Percentiles rank a stretch among this genome's conserved stretches.
phyloP scores from a whole-genome alignment of 2,888 invertebrate genomes.

The Acleris laterana region DNA sequence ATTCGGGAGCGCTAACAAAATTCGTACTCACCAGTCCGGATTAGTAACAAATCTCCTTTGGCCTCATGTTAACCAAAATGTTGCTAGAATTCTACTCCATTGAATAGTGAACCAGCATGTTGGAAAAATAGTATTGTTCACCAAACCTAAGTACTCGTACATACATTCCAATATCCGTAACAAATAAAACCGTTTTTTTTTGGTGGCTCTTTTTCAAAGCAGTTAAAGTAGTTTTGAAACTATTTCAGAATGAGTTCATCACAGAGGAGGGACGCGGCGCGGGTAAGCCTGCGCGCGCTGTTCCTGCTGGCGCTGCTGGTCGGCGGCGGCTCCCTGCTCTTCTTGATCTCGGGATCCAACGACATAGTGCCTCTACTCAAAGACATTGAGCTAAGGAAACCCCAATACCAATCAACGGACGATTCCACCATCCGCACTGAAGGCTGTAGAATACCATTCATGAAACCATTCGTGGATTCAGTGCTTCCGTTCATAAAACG shows the following conservation, averaged over 20 bases:
- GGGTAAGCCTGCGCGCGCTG: not conserved
- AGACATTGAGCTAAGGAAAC: constrained; percentile 44
- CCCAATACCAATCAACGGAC: not conserved
- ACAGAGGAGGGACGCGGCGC: not conserved
- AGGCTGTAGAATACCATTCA: constrained; percentile 86
- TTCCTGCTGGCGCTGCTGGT: constrained; percentile 4
- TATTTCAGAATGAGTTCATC: constrained; percentile 4
- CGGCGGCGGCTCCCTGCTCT: not conserved
- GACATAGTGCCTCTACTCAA: constrained; percentile 21
- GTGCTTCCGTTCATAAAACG: constrained; percentile 73
- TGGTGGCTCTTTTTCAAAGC: no score
- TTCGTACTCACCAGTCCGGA: no score
- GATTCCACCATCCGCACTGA: constrained; percentile 73
- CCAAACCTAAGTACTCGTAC: no score
- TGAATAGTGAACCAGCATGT: no score
- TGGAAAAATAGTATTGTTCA: no score
- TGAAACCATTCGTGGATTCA: constrained; percentile 81
- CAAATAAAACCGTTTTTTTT: no score
- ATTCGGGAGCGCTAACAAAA: no score
- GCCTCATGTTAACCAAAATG: no score
- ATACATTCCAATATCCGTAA: no score
- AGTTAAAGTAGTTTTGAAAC: no score
- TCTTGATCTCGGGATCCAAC: constrained; percentile 11
- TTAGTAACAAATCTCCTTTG: no score
- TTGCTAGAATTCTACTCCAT: no score